Evolutionary conservation across 2,113 vertebrate genomes (phyloP).

Genomic region (Dromaius novaehollandiae): DNA sequence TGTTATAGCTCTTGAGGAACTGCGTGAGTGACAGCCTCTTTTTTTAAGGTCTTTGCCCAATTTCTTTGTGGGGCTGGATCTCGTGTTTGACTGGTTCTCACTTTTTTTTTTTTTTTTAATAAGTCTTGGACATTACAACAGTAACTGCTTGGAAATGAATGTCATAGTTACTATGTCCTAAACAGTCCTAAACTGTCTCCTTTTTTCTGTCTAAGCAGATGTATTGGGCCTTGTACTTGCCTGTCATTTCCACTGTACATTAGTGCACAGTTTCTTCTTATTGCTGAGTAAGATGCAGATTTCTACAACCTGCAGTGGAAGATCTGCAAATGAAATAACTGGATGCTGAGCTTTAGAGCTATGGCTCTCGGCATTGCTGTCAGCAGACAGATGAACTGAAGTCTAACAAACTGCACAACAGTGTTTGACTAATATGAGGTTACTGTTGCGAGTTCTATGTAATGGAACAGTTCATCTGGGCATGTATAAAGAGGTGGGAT

Average conservation of each 20-base stretch:
- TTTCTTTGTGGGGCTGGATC: neutral
- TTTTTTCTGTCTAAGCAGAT: neutral
- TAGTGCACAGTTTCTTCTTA: neutral
- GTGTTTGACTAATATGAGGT: neutral
- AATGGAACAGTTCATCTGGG: neutral
- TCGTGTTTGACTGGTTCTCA: neutral
- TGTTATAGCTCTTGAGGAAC: neutral
- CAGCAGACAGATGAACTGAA: neutral
- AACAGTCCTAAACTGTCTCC: neutral
- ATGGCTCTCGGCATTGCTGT: neutral
- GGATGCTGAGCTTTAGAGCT: neutral
- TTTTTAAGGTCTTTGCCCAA: neutral
- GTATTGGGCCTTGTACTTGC: neutral
- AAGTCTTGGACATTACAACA: neutral
- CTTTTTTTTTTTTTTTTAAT: too few species aligned
- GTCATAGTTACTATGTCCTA: neutral
- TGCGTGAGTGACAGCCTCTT: neutral
- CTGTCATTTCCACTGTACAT: neutral
- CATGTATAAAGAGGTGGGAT: neutral
- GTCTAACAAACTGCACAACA: neutral
- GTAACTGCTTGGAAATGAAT: neutral
- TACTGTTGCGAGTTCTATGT: neutral
- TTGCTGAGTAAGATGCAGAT: neutral
- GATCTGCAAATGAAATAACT: neutral
- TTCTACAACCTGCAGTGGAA: neutral